Evolutionary conservation across 2,888 invertebrate genomes (phyloP), one percentile per base, ranked within the genome.

Genomic region (Leuctra nigra): DNA sequence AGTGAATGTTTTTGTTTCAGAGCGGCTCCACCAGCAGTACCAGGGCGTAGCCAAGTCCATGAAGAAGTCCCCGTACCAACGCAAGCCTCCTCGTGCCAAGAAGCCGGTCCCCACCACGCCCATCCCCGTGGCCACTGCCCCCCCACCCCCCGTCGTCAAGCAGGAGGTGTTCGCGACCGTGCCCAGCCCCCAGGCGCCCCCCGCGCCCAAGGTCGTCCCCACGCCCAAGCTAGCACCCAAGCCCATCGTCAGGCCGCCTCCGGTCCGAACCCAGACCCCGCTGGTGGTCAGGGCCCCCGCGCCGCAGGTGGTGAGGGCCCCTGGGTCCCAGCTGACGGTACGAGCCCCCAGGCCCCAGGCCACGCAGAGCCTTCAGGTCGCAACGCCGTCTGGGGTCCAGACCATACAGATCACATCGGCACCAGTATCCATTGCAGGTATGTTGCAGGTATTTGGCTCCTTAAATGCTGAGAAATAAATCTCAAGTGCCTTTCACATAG

Each of bases 1-100:
- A 29, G 11, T 29, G 11, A 29, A 29, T 29, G 6, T 29, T 29
- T 29, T 6, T 20, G 60, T 65, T 66, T 13, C 58, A 75, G 85
- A 86, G 69, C 75, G 81, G 64, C 77, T 83, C 63, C 85, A 86
- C 67, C 82, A 83, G 60, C 83, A 84, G 64, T 77, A 78, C 57
- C 84, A 83, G 68, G 80, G 79, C 25, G 71, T 80, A 60, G 77
- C 79, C 23, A 83, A 82, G 64, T 61, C 64, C 16, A 66, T 64
- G 47, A 67, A 65, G 52, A 62, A 72, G 61, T 69, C 61, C 25
- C 61, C 72, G 41, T 71, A 68, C 44, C 74, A 73, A 64, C 68
- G 73, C 4, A 78, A 77, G 63, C 33, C 55, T 7, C 47, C 46
- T 33, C 54, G 55, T 11, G 48, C 47, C 48, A 61, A 38, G 44